Base-by-base conservation (phyloP, 1,140 invertebrate species). In the Vanessa tameamea region DNA sequence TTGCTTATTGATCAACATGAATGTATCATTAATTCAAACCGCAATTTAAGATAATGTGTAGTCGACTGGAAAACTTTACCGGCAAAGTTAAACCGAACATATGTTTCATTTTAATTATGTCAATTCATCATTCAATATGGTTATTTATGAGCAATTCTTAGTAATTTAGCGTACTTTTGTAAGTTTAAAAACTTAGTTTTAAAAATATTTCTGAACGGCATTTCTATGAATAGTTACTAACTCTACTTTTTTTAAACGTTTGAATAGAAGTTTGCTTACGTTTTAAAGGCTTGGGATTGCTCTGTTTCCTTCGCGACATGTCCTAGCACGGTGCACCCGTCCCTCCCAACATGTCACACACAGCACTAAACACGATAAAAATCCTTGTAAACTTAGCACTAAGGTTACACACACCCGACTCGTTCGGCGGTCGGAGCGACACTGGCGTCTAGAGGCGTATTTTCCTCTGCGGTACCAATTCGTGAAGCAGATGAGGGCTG, bases 231-330 rank as follows among this genome's bases (percentile, higher is more conserved):
- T 51, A 14, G 14, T 51, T 15, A 31, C 26, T 31, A 31, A 31
- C 1, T 31, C 26, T 31, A 31, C 2, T 51, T 51, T 51, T 51
- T 51, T 51, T 12, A 6, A 43, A 9, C 9, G 37, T 43, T 51
- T n/a, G 5, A n/a, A 51, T 31, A 51, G 3, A 12, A 6, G 13
- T 61, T 7, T 12, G 92, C 94, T 93, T 86, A 94, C 94, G 94
- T 94, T 94, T 94, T 59, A 94, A 88, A 69, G 94, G 94, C 84
- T 94, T 94, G 51, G 94, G 94, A 83, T 94, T 94, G 91, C 94
- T 94, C 91, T 94, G 94, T 87, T 94, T 94, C 85, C 94, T 91
- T 85, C 94, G 94, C 80, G 94, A 94, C 94, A 94, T 94, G 87
- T 87, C 91, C 88, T 88, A 89, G 81, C 81, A 81, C 75, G 76